phyloP scores from a whole-genome alignment of 2,797 vertebrate genomes.

The Spondyliosoma cantharus region DNA sequence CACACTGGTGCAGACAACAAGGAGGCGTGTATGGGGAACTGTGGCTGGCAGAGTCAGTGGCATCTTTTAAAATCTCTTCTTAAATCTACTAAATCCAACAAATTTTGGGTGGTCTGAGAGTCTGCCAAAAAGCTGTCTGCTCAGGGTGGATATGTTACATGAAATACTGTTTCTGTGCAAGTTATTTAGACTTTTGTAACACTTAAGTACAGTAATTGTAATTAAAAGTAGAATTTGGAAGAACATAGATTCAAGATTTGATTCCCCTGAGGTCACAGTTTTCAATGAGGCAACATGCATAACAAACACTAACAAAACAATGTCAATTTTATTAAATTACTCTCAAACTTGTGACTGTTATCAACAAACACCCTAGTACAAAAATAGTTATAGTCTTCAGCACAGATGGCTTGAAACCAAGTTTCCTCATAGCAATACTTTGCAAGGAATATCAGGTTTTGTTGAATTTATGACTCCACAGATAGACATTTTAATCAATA shows the following conservation, averaged over 20 bases:
- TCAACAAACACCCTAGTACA: not conserved
- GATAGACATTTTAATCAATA: not conserved
- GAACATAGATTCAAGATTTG: not conserved
- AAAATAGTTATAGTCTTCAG: too few species aligned
- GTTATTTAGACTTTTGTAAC: not conserved
- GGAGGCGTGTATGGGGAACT: slow-evolving; percentile 51
- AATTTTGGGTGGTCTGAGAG: slow-evolving; percentile 50
- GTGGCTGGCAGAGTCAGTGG: slow-evolving; percentile 49
- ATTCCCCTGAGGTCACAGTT: not conserved
- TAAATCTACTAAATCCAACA: slow-evolving; percentile 34
- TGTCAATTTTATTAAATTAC: not conserved
- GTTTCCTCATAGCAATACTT: not conserved
- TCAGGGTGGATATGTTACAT: slow-evolving; percentile 4
- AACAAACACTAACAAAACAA: not conserved
- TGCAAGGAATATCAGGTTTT: not conserved
- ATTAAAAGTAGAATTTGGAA: too few species aligned
- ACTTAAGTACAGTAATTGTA: not conserved
- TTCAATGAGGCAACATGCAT: not conserved
- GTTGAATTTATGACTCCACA: slow-evolving; percentile 1
- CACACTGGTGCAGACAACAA: slow-evolving; percentile 45
- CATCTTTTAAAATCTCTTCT: slow-evolving; percentile 49
- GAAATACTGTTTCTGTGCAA: slow-evolving; percentile 11
- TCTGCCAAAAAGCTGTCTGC: slow-evolving; percentile 28
- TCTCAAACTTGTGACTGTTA: not conserved
- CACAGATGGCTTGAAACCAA: not conserved